phyloP scores from a whole-genome alignment of 2,113 vertebrate genomes.

The Trichechus manatus region DNA sequence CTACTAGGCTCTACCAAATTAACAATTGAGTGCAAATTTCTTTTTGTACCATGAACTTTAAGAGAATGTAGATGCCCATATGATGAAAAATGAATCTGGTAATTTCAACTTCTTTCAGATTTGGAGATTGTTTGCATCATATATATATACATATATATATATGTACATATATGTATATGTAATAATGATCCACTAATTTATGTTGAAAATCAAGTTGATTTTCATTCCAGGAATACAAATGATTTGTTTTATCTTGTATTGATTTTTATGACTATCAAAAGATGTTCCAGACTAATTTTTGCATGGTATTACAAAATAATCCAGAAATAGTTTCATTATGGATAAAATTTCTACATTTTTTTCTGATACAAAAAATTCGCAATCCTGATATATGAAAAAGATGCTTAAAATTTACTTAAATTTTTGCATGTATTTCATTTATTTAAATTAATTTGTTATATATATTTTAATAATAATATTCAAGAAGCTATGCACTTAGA shows the following conservation, averaged over 20 bases:
- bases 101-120: neutral
- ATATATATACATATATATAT: neutral
- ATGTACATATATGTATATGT: neutral
- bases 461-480: neutral
- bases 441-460: neutral
- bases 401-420: neutral
- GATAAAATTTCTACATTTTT: neutral
- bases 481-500: neutral
- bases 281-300: neutral
- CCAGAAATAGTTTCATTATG: neutral
- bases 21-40: neutral
- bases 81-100: neutral
- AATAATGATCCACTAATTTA: neutral
- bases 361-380: neutral
- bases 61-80: neutral
- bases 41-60: neutral
- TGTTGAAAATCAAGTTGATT: constrained; percentile 39
- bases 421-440: neutral
- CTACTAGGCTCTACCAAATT: neutral
- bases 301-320: neutral
- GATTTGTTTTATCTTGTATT: neutral
- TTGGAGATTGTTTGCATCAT: neutral
- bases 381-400: neutral
- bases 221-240: neutral
- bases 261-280: neutral